A percentile compares a stretch with the other conserved stretches of the same genome.
phyloP scores from a whole-genome alignment of 2,888 invertebrate genomes.

The Diarsia mendica region DNA sequence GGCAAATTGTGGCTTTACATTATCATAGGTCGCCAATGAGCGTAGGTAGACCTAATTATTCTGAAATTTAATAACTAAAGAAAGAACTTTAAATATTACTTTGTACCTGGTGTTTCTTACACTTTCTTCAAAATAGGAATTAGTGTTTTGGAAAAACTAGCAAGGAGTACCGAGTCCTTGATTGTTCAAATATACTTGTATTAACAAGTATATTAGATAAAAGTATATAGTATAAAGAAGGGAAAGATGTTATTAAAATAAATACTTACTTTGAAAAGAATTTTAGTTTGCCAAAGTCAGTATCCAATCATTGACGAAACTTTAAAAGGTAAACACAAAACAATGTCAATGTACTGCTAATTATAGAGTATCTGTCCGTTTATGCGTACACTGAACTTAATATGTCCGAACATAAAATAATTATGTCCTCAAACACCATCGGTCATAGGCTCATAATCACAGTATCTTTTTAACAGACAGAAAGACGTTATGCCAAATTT shows the following conservation, averaged over 20 bases:
- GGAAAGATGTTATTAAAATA: background rate
- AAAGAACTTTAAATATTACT: background rate
- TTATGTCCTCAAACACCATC: background rate
- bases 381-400: constrained; percentile 9
- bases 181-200: background rate
- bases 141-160: background rate
- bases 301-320: background rate
- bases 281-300: background rate
- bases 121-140: background rate
- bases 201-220: too few species aligned
- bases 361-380: constrained; percentile 1
- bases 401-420: constrained; percentile 1
- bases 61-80: background rate
- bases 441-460: constrained; percentile 4
- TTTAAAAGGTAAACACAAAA: constrained; percentile 7
- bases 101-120: background rate
- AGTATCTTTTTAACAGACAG: constrained; percentile 9
- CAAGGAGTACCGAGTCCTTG: background rate
- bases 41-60: background rate
- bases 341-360: constrained; percentile 11
- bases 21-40: background rate
- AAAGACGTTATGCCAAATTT: background rate
- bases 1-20: background rate
- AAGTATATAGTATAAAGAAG: background rate
- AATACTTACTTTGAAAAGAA: background rate